Evolutionary conservation across 2,113 vertebrate species (phyloP).

Genomic region (Poicephalus gulielmi): DNA sequence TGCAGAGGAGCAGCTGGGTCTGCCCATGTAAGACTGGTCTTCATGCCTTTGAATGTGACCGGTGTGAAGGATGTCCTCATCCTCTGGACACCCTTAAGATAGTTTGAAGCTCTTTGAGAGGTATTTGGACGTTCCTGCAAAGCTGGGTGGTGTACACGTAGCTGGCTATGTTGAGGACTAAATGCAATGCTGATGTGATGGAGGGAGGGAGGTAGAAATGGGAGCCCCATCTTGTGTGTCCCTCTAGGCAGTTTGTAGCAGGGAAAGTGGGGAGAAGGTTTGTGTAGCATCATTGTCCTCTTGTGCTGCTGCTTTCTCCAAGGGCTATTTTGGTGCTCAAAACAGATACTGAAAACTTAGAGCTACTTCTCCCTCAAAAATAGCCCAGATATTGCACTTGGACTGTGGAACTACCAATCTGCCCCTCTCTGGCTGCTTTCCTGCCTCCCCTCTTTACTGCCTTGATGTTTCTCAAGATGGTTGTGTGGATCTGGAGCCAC

Average conservation of each 20-base stretch:
- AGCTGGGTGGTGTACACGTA: neutral
- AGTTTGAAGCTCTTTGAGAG: neutral
- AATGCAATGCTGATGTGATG: neutral
- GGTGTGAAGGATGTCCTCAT: neutral
- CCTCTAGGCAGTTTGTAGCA: neutral
- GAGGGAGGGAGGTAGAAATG: neutral
- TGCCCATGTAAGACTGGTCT: neutral
- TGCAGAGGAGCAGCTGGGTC: neutral
- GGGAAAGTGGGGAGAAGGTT: neutral
- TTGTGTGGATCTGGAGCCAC: neutral
- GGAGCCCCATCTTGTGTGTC: neutral
- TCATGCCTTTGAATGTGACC: neutral
- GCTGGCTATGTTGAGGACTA: neutral
- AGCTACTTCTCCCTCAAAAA: neutral
- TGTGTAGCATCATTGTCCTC: neutral
- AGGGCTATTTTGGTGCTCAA: neutral
- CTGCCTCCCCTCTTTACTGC: neutral
- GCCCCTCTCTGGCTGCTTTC: neutral
- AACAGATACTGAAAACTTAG: neutral
- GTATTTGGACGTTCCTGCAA: neutral
- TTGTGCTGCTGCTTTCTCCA: neutral
- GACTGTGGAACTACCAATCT: neutral
- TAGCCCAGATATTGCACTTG: neutral
- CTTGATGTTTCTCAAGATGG: neutral
- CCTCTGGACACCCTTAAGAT: neutral